Percentiles rank a stretch among this genome's conserved stretches.
phyloP scores from a whole-genome alignment of 2,888 invertebrate species.

The Catonia carolina region DNA sequence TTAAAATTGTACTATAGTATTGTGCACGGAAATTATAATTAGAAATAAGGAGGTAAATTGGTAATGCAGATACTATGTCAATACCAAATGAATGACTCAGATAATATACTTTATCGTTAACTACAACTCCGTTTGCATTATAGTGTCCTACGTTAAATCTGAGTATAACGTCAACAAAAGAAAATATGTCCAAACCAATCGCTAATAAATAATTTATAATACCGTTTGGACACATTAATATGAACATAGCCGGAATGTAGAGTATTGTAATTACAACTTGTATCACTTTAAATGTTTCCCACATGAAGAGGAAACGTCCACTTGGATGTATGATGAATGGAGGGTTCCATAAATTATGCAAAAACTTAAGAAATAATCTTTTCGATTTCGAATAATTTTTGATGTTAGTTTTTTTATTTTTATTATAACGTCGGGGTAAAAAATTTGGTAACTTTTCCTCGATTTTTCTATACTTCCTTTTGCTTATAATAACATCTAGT shows the following conservation, averaged over 20 bases:
- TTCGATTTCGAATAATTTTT: too few species aligned
- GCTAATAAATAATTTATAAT: background rate
- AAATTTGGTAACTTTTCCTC: too few species aligned
- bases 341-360: background rate
- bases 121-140: background rate
- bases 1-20: background rate
- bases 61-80: background rate
- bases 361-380: background rate
- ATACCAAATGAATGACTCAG: background rate
- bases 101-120: background rate
- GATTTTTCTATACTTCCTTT: background rate
- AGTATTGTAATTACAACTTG: background rate
- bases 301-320: background rate
- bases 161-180: background rate
- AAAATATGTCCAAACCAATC: background rate
- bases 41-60: background rate
- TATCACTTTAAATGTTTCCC: background rate
- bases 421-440: too few species aligned
- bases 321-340: background rate
- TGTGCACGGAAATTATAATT: background rate
- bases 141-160: background rate
- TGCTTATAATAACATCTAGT: slow-evolving; percentile 1
- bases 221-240: background rate
- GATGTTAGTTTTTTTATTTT: too few species aligned
- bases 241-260: background rate